Base-by-base conservation (phyloP, 64 coral and sea anemone genomes). In the Platygyra sinensis region DNA sequence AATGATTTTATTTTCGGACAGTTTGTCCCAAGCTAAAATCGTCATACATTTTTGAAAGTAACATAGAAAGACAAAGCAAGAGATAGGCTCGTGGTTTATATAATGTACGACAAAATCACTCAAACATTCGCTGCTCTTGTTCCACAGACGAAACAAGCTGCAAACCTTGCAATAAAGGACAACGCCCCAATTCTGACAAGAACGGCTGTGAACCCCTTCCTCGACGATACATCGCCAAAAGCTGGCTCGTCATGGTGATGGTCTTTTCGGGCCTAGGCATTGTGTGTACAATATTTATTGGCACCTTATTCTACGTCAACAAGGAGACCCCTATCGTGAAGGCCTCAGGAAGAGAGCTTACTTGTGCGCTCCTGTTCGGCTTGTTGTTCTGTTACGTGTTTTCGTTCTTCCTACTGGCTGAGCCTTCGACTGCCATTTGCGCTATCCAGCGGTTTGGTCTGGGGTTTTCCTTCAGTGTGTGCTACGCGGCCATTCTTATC, bases 311-410 rank as follows among this genome's bases (percentile, higher is more conserved):
- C 73, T 15, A 91, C 72, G 60, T 82, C 22, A 73, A 88, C 33
- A 95, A 76, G 0, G 86, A 96, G 25, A 95, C 94, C 15, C 94
- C 94, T 31, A 73, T 99, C 28, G 91, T 99, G 25, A 99, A 99
- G 83, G 97, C 97, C 33, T 99, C 97, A 20, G 97, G 97, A 65
- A 95, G 91, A 79, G 97, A 99, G 59, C 93, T 99, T 17, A 91
- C 90, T 1, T 95, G 83, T 28, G 87, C 89, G 15, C 88, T 99
- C 0, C 65, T 99, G 0, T 77, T 83, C 19, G 97, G 97, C 22
- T 80, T 99, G 4, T 62, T 90, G 7, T 52, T 90, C 17, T 99
- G 97, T 76, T 99, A 93, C 75, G 60, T 87, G 15, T 74, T 91
- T 22, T 91, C 93, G 2, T 86, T 99, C 30, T 84, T 89, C n/a